A percentile compares a stretch with the other conserved stretches of the same genome.
Conservation (phyloP, 2,797 vertebrate genomes). For the Garrulus glandarius region DNA sequence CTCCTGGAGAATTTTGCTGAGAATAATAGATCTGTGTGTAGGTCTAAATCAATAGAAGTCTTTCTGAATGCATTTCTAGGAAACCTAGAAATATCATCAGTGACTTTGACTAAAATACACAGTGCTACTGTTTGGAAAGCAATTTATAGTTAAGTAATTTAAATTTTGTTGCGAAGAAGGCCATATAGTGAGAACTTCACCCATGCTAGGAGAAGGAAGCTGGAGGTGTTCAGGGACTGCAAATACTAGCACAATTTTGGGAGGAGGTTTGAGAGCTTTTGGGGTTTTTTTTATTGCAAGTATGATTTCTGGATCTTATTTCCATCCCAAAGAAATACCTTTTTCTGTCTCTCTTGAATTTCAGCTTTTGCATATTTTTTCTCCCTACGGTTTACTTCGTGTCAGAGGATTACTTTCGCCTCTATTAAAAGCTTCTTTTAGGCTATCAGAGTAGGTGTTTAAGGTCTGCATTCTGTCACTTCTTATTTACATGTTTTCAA, state of each 20-base stretch:
- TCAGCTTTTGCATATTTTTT: not conserved
- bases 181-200: not conserved
- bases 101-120: constrained; percentile 38
- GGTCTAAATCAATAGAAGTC: constrained; percentile 32
- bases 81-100: constrained; percentile 7
- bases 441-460: not conserved
- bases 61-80: constrained; percentile 47
- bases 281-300: not conserved
- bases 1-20: constrained; percentile 13
- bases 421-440: constrained; percentile 6
- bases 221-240: not conserved
- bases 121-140: constrained; percentile 22
- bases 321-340: not conserved
- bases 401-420: not conserved
- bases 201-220: not conserved
- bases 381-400: not conserved
- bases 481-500: constrained; percentile 2
- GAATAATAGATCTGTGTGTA: not conserved
- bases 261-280: not conserved
- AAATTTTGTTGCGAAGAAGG: not conserved
- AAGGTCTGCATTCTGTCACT: constrained; percentile 7
- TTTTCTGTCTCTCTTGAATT: not conserved
- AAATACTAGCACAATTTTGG: not conserved
- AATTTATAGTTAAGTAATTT: constrained; percentile 54
- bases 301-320: not conserved